Evolutionary conservation across 2,113 vertebrate genomes (phyloP).

Genomic region (Marmota flaviventris): DNA sequence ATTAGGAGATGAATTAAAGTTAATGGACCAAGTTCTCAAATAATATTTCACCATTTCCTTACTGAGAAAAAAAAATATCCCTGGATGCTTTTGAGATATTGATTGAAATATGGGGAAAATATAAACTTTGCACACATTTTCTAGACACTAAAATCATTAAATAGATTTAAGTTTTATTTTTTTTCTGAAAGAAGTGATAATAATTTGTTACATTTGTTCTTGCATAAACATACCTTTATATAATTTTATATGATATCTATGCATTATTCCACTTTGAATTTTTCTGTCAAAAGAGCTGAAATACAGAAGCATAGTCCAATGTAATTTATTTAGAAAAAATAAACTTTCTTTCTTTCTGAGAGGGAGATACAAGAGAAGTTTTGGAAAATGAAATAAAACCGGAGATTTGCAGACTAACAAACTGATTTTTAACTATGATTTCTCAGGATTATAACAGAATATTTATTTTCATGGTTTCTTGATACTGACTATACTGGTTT

Average conservation of each 20-base stretch:
- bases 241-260: too few species aligned
- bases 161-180: background rate
- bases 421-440: too few species aligned
- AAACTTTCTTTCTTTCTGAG: too few species aligned
- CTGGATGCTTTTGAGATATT: constrained; percentile 5
- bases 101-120: constrained; percentile 28
- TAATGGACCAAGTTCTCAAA: background rate
- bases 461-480: constrained; percentile 46
- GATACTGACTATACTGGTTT: constrained; percentile 43
- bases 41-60: background rate
- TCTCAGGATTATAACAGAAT: constrained; percentile 3
- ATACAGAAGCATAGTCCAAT: too few species aligned
- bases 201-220: constrained; percentile 26
- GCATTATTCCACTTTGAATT: too few species aligned
- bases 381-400: too few species aligned
- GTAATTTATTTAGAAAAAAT: too few species aligned
- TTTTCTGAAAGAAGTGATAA: background rate
- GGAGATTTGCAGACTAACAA: too few species aligned
- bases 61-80: background rate
- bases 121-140: constrained; percentile 39
- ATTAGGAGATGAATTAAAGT: background rate
- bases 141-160: constrained; percentile 35
- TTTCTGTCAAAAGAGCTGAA: too few species aligned
- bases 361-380: too few species aligned
- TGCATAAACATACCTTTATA: background rate